Evolutionary conservation across 2,888 invertebrate species (phyloP), one percentile per base, ranked within the genome.

Genomic region (Campopleginae sp.): DNA sequence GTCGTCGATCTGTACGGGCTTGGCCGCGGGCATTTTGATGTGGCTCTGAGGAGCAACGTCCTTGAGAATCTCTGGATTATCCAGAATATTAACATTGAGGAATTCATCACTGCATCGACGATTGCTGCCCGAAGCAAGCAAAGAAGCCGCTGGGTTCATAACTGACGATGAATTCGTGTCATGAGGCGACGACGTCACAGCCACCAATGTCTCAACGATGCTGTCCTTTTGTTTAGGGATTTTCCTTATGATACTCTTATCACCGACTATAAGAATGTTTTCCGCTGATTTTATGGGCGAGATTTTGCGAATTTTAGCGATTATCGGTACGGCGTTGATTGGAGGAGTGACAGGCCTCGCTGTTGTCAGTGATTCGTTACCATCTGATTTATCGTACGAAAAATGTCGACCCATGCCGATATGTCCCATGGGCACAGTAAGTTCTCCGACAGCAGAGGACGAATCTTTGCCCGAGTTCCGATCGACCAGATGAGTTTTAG

Each of bases 11-110:
- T 80, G 58, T 12, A 75, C 68, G 8, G 54, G 19, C 65, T 75
- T 87, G 0, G 79, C 38, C 38, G 38, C 80, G 0, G 61, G 78
- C 8, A 48, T 46, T 42, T 61, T 70, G 33, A 23, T 23, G 23
- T n/a, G 0, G 23, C 38, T 27, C 1, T 23, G 31, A 23, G 14
- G 5, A 12, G 58, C 76, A 46, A 51, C 58, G 42, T 27, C 42
- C 65, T 89, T 90, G 23, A 92, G 33, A 1, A 92, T 82, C 10
- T 90, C 90, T 0, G 89, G 88, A 80, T 90, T 90, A 38, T 93
- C 92, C 3, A 93, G 82, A 17, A 92, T 75, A 86, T 92, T 92
- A 1, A 91, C 89, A 44, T 88, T 92, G 0, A 92, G 84, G 38
- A 90, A 91, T 78, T 93, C 92, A 33, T 91, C 91, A 8, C 42